Evolutionary conservation across 2,888 invertebrate genomes (phyloP).

Genomic region (Oscheius sp.): DNA sequence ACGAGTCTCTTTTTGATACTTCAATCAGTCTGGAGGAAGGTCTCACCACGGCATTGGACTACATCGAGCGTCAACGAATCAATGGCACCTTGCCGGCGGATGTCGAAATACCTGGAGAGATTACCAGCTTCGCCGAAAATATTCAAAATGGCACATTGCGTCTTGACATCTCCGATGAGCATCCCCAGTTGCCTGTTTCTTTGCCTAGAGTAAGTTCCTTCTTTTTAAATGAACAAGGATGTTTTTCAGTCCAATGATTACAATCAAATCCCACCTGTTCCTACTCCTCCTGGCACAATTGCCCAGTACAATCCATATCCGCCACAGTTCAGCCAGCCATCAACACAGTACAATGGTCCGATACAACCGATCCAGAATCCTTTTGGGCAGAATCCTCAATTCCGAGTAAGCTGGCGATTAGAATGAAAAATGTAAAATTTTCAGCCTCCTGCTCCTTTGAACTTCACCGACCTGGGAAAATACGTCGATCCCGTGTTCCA

Average conservation of each 20-base stretch:
- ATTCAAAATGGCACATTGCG: not conserved
- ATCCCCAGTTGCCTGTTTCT: not conserved
- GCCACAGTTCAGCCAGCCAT: too few species aligned
- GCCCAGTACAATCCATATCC: too few species aligned
- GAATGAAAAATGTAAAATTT: not conserved
- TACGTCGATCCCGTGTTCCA: not conserved
- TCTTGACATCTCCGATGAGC: not conserved
- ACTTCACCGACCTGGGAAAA: not conserved
- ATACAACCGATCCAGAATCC: too few species aligned
- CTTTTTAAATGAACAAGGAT: not conserved
- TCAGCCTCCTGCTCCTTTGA: not conserved
- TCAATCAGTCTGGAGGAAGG: constrained; percentile 1
- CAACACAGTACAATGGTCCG: too few species aligned
- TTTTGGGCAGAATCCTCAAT: too few species aligned
- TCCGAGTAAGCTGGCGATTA: too few species aligned
- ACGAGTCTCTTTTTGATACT: constrained; percentile 17
- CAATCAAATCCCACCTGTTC: too few species aligned
- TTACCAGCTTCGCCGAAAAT: constrained; percentile 1
- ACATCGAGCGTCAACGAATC: constrained; percentile 5
- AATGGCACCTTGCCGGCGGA: constrained; percentile 8
- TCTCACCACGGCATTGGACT: not conserved
- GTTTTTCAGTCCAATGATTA: not conserved
- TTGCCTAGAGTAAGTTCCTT: not conserved
- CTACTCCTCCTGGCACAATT: too few species aligned
- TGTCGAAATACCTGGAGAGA: constrained; percentile 5